Evolutionary conservation across 2,113 vertebrate genomes (phyloP), one percentile per base, ranked within the genome.

Genomic region (Piprites chloris): DNA sequence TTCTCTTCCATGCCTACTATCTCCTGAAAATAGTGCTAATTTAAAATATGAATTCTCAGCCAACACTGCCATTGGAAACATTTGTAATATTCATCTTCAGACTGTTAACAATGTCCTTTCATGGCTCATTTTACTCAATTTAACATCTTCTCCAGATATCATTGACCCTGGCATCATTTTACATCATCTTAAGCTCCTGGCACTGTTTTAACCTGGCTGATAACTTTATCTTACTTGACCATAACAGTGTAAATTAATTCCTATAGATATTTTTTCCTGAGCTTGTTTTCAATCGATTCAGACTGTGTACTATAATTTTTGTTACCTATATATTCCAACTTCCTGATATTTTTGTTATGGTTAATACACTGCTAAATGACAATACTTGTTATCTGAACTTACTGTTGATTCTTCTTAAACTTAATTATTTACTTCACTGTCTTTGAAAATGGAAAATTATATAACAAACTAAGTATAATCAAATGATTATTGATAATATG

Each of bases 51-150:
- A 95, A 26, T 65, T 77, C 42, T 93, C 67, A 91, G 76, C 76
- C 50, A 82, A 78, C 63, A 61, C 21, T 85, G 59, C 22, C 93
- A 80, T 95, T 93, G 92, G 85, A 88, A 95, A 86, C 9, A 16
- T 78, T 95, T 35, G 30, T 37, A 72, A 75, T 5, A 68, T 84
- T 95, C 72, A 58, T 90, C 58, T 93, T 92, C 85, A 87, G 69
- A 49, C 71, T 92, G 74, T 81, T 96, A 96, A 91, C 82, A 93
- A 20, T 62, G 87, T 89, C 67, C 85, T 96, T 96, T 96, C 94
- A 96, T 83, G 89, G 87, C 39, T 96, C 95, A 95, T 97, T 97
- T 97, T 97, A 72, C 77, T 89, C 89, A 87, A 47, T 96, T 89
- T 94, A 89, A 73, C 35, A 62, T 80, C 66, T 91, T 91, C 76